Conservation (phyloP, 2,797 vertebrate species). For the Brachyrhaphis roseni region DNA sequence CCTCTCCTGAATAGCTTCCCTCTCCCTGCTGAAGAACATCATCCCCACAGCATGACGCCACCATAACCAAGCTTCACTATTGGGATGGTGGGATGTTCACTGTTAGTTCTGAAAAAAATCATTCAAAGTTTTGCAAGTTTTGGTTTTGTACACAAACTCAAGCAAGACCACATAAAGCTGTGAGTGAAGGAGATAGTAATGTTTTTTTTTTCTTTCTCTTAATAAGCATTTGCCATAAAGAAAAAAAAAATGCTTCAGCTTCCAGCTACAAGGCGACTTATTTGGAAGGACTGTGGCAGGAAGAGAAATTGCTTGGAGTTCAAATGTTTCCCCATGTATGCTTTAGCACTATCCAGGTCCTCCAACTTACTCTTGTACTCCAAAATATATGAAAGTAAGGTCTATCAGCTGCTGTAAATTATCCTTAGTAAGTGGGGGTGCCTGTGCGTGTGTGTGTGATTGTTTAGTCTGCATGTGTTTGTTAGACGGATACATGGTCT, state of each 20-base stretch:
- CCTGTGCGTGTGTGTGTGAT: background rate
- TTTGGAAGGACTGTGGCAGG: background rate
- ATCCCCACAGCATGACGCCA: background rate
- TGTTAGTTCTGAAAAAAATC: background rate
- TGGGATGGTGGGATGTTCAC: background rate
- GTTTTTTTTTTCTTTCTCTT: background rate
- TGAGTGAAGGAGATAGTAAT: background rate
- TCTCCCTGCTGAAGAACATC: background rate
- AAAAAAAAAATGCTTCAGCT: background rate
- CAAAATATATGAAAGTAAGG: background rate
- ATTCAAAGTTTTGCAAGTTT: background rate
- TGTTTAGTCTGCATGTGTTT: background rate
- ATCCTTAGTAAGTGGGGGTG: too few species aligned
- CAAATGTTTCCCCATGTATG: background rate
- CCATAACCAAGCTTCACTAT: background rate
- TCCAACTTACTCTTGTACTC: background rate
- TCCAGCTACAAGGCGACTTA: background rate
- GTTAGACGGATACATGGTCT: background rate
- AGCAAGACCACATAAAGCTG: background rate
- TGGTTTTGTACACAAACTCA: background rate
- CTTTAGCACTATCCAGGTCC: background rate
- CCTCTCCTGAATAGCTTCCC: background rate
- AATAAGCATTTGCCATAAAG: background rate
- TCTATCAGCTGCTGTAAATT: background rate
- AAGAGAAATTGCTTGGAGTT: background rate